These are phyloP conservation scores for Heliothis peltigera DNA, from an alignment of 2,888 invertebrate species.

Conservation along the genomic window DNA sequence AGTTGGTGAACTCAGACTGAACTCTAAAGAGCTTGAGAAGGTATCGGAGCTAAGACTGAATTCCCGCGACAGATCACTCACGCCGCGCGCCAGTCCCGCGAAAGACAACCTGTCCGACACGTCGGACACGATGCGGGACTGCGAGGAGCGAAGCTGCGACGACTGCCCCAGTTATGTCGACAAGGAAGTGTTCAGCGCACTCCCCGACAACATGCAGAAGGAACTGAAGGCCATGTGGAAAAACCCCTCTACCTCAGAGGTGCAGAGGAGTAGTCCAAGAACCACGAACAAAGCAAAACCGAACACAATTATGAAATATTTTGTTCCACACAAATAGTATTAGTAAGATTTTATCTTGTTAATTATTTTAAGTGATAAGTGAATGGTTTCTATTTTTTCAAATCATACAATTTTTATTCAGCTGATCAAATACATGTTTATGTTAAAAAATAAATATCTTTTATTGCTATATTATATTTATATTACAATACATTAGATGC, in stretches of 20 bases:
- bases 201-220: conserved; percentile 93
- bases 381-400: conserved; percentile 90
- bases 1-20: conserved; percentile 91
- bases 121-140: conserved; percentile 82
- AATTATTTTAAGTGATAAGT: conserved; percentile 88
- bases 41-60: conserved; percentile 86
- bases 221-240: conserved; percentile 93
- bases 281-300: conserved; percentile 89
- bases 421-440: conserved; percentile 90
- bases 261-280: conserved; percentile 84
- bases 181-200: conserved; percentile 92
- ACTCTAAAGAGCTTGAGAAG: conserved; percentile 91
- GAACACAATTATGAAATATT: conserved; percentile 92
- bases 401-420: conserved; percentile 89
- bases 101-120: conserved; percentile 83
- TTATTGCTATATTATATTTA: conserved; percentile 49
- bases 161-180: conserved; percentile 92
- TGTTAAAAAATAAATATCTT: conserved; percentile 80
- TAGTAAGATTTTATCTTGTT: conserved; percentile 88
- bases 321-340: conserved; percentile 92
- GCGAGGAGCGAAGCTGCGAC: conserved; percentile 81
- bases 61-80: conserved; percentile 84
- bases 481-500: conserved; percentile 45
- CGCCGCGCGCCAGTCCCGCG: conserved; percentile 85
- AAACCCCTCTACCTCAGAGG: conserved; percentile 82